phyloP scores from a whole-genome alignment of 1,140 invertebrate genomes.

The Parapsyche elsis region DNA sequence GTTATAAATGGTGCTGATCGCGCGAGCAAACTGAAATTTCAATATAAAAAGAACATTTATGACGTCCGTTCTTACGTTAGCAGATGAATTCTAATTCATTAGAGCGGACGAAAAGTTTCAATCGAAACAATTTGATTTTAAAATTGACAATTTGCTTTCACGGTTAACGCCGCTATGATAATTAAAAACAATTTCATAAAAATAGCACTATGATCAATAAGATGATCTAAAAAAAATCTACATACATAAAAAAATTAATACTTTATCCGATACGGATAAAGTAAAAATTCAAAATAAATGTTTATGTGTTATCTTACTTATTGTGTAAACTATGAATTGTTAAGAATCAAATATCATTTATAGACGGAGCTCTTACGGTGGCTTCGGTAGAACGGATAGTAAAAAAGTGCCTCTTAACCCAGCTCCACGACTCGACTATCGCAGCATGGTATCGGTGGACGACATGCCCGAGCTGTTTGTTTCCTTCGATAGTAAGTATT shows the following conservation, averaged over 20 bases:
- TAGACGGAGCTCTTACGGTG: constrained; percentile 84
- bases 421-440: constrained; percentile 83
- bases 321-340: neutral
- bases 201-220: too few species aligned
- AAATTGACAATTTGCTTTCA: too few species aligned
- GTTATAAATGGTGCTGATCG: neutral
- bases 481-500: constrained; percentile 92
- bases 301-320: neutral
- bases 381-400: constrained; percentile 75
- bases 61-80: too few species aligned
- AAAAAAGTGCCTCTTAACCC: constrained; percentile 68
- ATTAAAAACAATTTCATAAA: too few species aligned
- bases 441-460: constrained; percentile 92
- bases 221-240: too few species aligned
- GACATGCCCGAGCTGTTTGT: constrained; percentile 95
- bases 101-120: too few species aligned
- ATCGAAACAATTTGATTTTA: too few species aligned
- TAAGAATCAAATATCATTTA: constrained; percentile 47
- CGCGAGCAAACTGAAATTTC: neutral
- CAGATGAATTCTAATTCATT: too few species aligned
- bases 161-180: too few species aligned
- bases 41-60: neutral
- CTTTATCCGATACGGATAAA: too few species aligned
- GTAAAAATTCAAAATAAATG: neutral
- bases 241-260: too few species aligned